Evolutionary conservation across 2,888 invertebrate species (phyloP), one percentile per base, ranked within the genome.

Genomic region (Xestia sexstrigata): DNA sequence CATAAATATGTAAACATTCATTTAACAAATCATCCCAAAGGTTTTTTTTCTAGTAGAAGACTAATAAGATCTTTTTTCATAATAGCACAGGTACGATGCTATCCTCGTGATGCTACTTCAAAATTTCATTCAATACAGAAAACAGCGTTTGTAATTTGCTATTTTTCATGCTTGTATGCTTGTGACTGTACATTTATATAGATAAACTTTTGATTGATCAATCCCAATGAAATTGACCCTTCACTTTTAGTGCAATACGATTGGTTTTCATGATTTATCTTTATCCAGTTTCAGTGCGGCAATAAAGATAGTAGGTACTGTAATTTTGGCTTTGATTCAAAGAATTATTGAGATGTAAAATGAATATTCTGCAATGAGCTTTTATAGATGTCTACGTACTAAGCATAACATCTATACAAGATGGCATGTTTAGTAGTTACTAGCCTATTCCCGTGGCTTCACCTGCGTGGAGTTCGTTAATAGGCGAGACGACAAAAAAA

Each of bases 241-340:
- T 58, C 35, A 60, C 17, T 73, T 74, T 65, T 35, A 68, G 55
- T 30, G 65, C 4, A 65, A 42, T 23, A 47, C n/a, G 9, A 60
- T 71, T 77, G 17, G 52, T 26, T 62, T 77, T 55, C 30, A 67
- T 55, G 52, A 58, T 74, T 66, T 74, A 74, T 78, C 35, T 69
- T 62, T 13, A 26, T 52, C 26, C 6, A 63, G 26, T 63, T 68
- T 52, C 23, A 52, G 45, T 47, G 42, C n/a, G 8, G 30, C 9
- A 17, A 42, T 62, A 52, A 62, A 75, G 42, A 66, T 42, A 39
- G 39, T 67, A 11, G 17, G 35, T 26, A 69, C 72, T 17, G 39
- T 39, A 26, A 69, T 52, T n/a, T 35, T 55, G 20, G 11, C 11
- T 75, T 58, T 8, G 23, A 39, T 20, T 39, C 17, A 39, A 30